Conservation (phyloP, 2,113 vertebrate species). For the Monopterus albus region DNA sequence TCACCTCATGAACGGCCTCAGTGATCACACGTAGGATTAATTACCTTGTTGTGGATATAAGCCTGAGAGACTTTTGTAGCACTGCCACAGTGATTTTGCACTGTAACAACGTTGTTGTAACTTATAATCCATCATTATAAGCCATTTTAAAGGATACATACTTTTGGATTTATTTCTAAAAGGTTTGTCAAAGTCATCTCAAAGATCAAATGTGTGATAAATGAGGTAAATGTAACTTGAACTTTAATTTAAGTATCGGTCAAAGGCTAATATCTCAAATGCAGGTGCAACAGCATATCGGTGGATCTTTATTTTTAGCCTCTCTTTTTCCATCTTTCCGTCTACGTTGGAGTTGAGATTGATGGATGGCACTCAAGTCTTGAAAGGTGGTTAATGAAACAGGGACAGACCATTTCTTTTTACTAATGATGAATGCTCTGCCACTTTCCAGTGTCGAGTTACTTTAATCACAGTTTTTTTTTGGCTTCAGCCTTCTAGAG, state of each 20-base stretch:
- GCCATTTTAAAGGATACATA: background rate
- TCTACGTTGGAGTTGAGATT: constrained; percentile 13
- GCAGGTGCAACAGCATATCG: background rate
- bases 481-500: constrained; percentile 24
- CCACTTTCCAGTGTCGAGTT: constrained; percentile 10
- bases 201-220: background rate
- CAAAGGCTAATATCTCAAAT: background rate
- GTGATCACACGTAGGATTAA: constrained; percentile 26
- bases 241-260: background rate
- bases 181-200: constrained; percentile 7
- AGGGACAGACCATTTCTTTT: no score
- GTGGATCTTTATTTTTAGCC: background rate
- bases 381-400: constrained; percentile 48
- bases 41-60: constrained; percentile 9
- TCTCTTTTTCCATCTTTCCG: constrained; percentile 7
- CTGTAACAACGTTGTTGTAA: no score
- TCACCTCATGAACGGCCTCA: constrained; percentile 1
- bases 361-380: constrained; percentile 37
- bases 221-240: background rate
- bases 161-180: background rate
- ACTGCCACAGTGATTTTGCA: no score
- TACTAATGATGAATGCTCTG: no score
- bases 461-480: constrained; percentile 42
- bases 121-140: constrained; percentile 23
- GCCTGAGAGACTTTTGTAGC: no score